Percentiles rank a stretch among this genome's conserved stretches.
Evolutionary conservation across 1,140 invertebrate genomes (phyloP).

Genomic region (Hyposmocoma kahamanoa): DNA sequence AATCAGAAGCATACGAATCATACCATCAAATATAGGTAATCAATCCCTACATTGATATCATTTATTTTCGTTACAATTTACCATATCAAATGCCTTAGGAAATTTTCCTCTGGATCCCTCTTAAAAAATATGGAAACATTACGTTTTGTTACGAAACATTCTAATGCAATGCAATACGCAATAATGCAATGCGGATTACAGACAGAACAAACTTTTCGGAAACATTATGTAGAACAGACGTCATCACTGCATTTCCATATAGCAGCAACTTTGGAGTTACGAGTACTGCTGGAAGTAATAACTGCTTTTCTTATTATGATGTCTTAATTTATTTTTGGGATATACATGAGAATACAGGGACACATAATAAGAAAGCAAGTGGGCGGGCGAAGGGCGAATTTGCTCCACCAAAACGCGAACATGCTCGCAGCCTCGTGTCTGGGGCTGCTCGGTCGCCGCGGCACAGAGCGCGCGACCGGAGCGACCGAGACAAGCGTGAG

Average conservation of each 20-base stretch:
- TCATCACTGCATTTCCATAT: constrained; percentile 31
- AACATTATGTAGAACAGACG: too few relatives aligned
- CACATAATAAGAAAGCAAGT: constrained; percentile 69
- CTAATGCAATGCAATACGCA: too few relatives aligned
- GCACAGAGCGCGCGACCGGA: constrained; percentile 26
- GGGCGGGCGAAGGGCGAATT: constrained; percentile 56
- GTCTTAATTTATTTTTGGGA: constrained; percentile 20
- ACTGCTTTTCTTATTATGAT: constrained; percentile 68
- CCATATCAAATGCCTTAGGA: too few relatives aligned
- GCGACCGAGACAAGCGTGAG: constrained; percentile 47
- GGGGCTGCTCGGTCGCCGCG: constrained; percentile 61
- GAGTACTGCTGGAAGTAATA: constrained; percentile 60
- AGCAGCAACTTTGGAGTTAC: constrained; percentile 64
- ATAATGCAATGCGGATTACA: too few relatives aligned
- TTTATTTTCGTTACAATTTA: too few relatives aligned
- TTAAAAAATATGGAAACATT: too few relatives aligned
- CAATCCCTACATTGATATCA: too few relatives aligned
- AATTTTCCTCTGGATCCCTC: too few relatives aligned
- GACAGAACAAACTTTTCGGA: too few relatives aligned
- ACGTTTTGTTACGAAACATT: too few relatives aligned
- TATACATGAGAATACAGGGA: constrained; percentile 17
- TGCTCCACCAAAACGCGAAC: constrained; percentile 64
- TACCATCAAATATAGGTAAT: too few relatives aligned
- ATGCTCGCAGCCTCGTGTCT: constrained; percentile 65
- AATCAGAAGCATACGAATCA: too few relatives aligned